Evolutionary conservation across 2,113 vertebrate species (phyloP).

Genomic region (Paradoxurus hermaphroditus): DNA sequence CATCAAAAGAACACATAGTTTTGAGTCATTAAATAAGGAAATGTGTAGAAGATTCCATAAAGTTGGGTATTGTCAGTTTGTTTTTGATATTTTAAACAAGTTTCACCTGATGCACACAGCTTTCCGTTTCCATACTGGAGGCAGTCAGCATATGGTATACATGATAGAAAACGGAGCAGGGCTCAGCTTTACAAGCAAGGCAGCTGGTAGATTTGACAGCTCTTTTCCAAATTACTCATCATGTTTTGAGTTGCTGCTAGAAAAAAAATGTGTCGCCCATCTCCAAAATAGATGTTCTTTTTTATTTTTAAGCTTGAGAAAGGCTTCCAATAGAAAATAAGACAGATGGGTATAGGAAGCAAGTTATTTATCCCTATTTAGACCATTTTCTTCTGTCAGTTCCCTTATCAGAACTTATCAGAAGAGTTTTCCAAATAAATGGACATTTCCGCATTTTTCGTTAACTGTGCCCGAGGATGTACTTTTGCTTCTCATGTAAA

Average conservation of each 20-base stretch:
- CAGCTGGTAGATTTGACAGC: constrained; percentile 80
- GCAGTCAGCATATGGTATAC: constrained; percentile 64
- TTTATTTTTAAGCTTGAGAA: constrained; percentile 81
- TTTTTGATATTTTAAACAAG: constrained; percentile 46
- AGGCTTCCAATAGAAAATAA: constrained; percentile 71
- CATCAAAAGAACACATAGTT: constrained; percentile 16
- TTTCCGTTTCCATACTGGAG: constrained; percentile 16
- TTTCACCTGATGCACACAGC: constrained; percentile 52
- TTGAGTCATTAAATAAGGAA: not conserved
- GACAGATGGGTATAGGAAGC: constrained; percentile 78
- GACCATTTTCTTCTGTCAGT: constrained; percentile 63
- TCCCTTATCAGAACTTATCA: constrained; percentile 48
- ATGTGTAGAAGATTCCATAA: not conserved
- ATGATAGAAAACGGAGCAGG: constrained; percentile 49
- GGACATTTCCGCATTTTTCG: constrained; percentile 38
- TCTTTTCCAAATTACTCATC: constrained; percentile 80
- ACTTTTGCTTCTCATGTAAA: not conserved
- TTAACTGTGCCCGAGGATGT: not conserved
- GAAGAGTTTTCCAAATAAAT: constrained; percentile 67
- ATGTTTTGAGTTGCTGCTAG: constrained; percentile 78
- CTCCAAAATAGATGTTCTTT: constrained; percentile 81
- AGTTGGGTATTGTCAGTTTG: constrained; percentile 6
- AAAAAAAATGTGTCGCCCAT: constrained; percentile 79
- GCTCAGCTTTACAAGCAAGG: constrained; percentile 57
- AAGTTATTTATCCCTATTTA: constrained; percentile 75